phyloP scores from a whole-genome alignment of 2,113 vertebrate genomes.

The Trematomus loennbergii region DNA sequence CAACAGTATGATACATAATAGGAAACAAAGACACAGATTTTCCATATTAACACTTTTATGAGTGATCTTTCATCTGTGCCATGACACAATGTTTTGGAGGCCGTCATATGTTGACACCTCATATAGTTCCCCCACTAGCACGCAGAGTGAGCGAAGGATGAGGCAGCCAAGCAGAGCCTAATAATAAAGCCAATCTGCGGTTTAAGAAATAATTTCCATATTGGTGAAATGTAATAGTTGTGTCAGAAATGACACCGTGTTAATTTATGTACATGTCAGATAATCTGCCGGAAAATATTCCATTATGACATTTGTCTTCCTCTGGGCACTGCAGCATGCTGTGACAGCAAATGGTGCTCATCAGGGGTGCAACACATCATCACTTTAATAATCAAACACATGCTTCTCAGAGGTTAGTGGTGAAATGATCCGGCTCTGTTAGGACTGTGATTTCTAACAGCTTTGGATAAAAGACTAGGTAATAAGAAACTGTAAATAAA shows the following conservation, averaged over 20 bases:
- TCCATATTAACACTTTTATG: conserved; percentile 17
- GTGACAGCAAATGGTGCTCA: conserved; percentile 41
- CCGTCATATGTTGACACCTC: conserved; percentile 24
- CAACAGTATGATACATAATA: not conserved
- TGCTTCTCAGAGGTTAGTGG: conserved; percentile 19
- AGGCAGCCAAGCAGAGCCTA: conserved; percentile 23
- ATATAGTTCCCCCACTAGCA: not conserved
- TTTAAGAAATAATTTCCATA: conserved; percentile 34
- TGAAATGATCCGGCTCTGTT: conserved; percentile 28
- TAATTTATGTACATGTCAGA: conserved; percentile 39
- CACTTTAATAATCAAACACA: conserved; percentile 50
- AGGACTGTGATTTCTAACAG: conserved; percentile 35
- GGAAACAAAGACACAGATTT: conserved; percentile 9
- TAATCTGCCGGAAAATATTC: conserved; percentile 40
- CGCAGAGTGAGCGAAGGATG: conserved; percentile 1
- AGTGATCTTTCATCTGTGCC: conserved; percentile 29
- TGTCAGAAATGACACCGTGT: conserved; percentile 34
- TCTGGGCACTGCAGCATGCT: conserved; percentile 37
- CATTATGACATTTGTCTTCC: conserved; percentile 42
- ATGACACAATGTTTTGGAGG: conserved; percentile 32
- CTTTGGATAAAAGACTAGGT: not conserved
- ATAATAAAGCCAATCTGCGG: conserved; percentile 33
- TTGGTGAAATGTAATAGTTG: conserved; percentile 22
- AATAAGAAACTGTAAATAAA: not conserved
- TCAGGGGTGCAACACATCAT: conserved; percentile 40